phyloP scores from a whole-genome alignment of 2,797 vertebrate genomes.

The Sorex maritimensis region DNA sequence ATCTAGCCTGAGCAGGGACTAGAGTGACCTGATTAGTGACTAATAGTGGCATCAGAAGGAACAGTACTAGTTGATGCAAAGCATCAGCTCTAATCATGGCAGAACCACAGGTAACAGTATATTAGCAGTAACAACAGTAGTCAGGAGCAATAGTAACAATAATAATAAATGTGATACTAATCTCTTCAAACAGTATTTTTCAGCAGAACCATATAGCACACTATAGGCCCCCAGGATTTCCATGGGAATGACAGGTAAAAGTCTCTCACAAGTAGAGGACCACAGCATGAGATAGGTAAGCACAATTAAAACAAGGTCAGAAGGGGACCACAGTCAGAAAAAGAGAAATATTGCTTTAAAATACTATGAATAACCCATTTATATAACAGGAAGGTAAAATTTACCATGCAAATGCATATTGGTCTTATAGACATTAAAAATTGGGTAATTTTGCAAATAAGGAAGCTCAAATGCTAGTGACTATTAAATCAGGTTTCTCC shows the following conservation, averaged over 20 bases:
- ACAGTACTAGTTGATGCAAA: not conserved
- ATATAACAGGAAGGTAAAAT: conserved; percentile 15
- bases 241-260: too few relatives aligned
- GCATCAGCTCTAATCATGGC: not conserved
- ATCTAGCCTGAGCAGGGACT: not conserved
- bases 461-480: conserved; percentile 50
- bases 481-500: conserved; percentile 19
- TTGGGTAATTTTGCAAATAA: conserved; percentile 4
- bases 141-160: not conserved
- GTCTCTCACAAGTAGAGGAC: too few relatives aligned
- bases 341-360: too few relatives aligned
- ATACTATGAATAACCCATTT: not conserved
- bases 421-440: conserved; percentile 27
- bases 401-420: conserved; percentile 21
- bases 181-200: not conserved
- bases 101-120: not conserved
- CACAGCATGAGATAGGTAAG: too few relatives aligned
- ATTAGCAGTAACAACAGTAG: not conserved
- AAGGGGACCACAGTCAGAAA: too few relatives aligned
- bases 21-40: conserved; percentile 6
- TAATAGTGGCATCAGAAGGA: not conserved
- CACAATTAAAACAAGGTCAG: not conserved
- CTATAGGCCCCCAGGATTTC: too few relatives aligned
- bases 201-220: too few relatives aligned
- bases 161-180: not conserved